Percentiles rank a stretch among this genome's conserved stretches.
phyloP scores from a whole-genome alignment of 2,888 invertebrate species.

The Drosophila histrio region DNA sequence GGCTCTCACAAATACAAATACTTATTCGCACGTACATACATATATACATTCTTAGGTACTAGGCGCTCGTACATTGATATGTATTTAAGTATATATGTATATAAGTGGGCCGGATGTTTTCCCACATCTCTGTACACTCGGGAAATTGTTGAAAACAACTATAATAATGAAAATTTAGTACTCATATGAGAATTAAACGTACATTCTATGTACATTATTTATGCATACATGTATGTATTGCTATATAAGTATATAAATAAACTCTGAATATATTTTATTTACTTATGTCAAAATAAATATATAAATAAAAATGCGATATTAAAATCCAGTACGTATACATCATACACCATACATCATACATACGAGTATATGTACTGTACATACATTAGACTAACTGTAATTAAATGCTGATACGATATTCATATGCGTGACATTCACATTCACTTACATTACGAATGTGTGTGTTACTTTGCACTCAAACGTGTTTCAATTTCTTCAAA shows the following conservation, averaged over 20 bases:
- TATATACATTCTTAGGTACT: not conserved
- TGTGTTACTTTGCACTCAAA: constrained; percentile 78
- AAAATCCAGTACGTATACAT: constrained; percentile 22
- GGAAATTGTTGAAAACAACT: constrained; percentile 14
- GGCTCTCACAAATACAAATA: constrained; percentile 19
- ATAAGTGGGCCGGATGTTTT: constrained; percentile 36
- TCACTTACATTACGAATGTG: constrained; percentile 10
- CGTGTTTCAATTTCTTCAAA: constrained; percentile 83
- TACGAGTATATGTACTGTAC: not conserved
- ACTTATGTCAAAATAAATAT: constrained; percentile 15
- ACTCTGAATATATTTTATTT: not conserved
- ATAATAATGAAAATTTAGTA: constrained; percentile 11
- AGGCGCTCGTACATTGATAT: not conserved
- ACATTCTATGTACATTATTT: not conserved
- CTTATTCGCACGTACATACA: not conserved
- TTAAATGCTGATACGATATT: constrained; percentile 80
- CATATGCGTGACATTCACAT: constrained; percentile 62
- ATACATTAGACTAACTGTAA: constrained; percentile 15
- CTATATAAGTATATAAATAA: constrained; percentile 1
- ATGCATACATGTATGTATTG: not conserved
- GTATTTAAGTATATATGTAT: constrained; percentile 3
- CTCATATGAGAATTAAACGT: constrained; percentile 4
- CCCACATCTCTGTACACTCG: constrained; percentile 1
- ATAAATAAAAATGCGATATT: constrained; percentile 5
- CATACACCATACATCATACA: not conserved